Conservation (phyloP, 2,797 vertebrate species). For the Furcifer pardalis region DNA sequence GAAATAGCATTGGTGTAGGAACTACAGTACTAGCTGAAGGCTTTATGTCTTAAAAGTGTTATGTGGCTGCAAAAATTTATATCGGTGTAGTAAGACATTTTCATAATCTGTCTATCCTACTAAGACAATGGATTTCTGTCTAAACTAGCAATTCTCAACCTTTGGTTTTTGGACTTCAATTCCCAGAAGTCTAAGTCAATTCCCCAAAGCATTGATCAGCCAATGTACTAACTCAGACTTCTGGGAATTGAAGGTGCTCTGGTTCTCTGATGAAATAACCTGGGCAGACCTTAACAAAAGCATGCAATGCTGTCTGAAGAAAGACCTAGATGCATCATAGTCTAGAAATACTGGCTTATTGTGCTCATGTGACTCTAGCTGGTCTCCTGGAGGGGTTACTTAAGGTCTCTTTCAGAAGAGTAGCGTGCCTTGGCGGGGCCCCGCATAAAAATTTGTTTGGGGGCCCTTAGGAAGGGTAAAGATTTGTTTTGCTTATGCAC, state of each 20-base stretch:
- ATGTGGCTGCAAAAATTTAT: not conserved
- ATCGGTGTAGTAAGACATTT: slow-evolving; percentile 25
- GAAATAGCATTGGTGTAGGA: not conserved
- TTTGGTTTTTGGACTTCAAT: no score
- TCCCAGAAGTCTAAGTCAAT: no score
- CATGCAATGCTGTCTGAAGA: not conserved
- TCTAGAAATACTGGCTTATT: slow-evolving; percentile 18
- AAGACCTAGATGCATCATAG: not conserved
- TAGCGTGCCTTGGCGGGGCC: no score
- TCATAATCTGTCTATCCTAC: not conserved
- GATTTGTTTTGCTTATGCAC: no score
- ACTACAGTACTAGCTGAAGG: not conserved
- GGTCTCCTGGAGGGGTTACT: not conserved
- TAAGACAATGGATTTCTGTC: slow-evolving; percentile 4
- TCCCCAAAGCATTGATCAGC: no score
- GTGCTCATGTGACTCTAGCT: not conserved
- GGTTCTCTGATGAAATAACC: not conserved
- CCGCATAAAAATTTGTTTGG: no score
- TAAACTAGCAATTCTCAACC: no score
- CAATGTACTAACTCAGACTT: no score
- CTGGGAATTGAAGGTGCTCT: no score
- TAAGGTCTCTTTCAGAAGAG: no score
- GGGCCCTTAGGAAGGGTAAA: no score
- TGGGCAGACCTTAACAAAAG: not conserved
- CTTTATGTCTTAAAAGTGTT: not conserved